These are phyloP conservation scores for Scaptodrosophila latifasciaeformis DNA, from an alignment of 2,888 invertebrate species.

Conservation along the genomic window DNA sequence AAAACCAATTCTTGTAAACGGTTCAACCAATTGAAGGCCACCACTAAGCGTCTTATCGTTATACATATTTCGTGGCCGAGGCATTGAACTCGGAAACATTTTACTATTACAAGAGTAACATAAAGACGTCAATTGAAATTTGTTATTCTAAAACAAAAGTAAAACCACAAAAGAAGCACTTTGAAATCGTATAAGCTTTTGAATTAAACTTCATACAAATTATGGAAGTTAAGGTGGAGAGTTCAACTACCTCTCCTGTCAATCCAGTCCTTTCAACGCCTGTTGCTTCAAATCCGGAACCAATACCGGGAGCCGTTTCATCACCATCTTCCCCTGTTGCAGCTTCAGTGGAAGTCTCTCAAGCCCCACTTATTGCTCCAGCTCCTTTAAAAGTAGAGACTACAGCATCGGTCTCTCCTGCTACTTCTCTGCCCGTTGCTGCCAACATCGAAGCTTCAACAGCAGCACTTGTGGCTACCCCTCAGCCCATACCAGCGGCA, in stretches of 20 bases:
- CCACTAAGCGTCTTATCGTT: slow-evolving; percentile 14
- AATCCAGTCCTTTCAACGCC: too few relatives aligned
- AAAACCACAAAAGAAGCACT: too few relatives aligned
- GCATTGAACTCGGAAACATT: not conserved
- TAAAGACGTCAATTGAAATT: too few relatives aligned
- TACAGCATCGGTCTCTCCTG: too few relatives aligned
- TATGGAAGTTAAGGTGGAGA: slow-evolving; percentile 11
- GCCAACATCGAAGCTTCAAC: not conserved
- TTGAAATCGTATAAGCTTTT: too few relatives aligned
- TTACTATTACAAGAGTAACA: too few relatives aligned
- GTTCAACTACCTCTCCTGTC: not conserved
- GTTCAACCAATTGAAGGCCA: slow-evolving; percentile 37
- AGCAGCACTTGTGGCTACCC: not conserved
- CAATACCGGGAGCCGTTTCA: not conserved
- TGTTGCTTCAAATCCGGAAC: too few relatives aligned
- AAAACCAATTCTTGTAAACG: not conserved
- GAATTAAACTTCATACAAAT: not conserved
- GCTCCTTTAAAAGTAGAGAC: not conserved
- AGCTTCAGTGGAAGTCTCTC: not conserved
- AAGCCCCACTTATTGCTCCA: not conserved
- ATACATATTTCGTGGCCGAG: not conserved
- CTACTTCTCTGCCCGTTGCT: not conserved
- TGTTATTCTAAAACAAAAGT: too few relatives aligned
- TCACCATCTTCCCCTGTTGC: too few relatives aligned
- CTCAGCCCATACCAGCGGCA: not conserved